Evolutionary conservation across 2,888 invertebrate species (phyloP).

Genomic region (Carpatolechia fugitivella): DNA sequence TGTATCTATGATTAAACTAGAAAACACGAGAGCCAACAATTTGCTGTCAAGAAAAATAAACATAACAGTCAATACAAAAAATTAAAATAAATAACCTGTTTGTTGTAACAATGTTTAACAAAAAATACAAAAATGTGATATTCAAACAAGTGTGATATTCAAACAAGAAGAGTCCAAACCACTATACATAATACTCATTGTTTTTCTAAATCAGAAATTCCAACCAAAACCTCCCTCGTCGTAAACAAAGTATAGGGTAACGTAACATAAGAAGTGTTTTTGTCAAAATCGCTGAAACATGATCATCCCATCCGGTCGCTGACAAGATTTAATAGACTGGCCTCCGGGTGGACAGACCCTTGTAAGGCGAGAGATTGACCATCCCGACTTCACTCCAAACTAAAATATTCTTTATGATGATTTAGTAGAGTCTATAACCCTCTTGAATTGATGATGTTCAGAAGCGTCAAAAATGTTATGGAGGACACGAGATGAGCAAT

Average conservation of each 20-base stretch:
- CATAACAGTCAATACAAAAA: no score
- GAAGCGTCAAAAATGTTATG: constrained; percentile 20
- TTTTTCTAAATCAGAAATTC: background rate
- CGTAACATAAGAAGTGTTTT: constrained; percentile 64
- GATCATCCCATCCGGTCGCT: constrained; percentile 66
- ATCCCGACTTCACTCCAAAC: background rate
- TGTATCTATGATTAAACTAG: no score
- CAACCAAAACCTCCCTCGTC: constrained; percentile 29
- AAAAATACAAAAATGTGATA: no score
- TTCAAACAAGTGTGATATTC: no score
- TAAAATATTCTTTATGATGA: constrained; percentile 27
- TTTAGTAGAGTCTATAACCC: constrained; percentile 19
- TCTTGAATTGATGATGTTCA: constrained; percentile 1
- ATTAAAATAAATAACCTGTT: no score
- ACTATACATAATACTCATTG: background rate
- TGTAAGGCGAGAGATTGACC: constrained; percentile 35
- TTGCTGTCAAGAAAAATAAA: no score
- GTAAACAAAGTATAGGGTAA: constrained; percentile 51
- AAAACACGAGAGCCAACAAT: no score
- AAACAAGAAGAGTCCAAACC: no score
- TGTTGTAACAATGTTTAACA: no score
- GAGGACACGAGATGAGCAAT: constrained; percentile 67
- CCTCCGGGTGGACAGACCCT: constrained; percentile 63
- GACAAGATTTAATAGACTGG: constrained; percentile 72
- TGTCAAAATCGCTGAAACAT: constrained; percentile 68